Percentiles rank a stretch among this genome's conserved stretches.
Conservation (phyloP, 2,113 vertebrate species). For the Macrotis lagotis region DNA sequence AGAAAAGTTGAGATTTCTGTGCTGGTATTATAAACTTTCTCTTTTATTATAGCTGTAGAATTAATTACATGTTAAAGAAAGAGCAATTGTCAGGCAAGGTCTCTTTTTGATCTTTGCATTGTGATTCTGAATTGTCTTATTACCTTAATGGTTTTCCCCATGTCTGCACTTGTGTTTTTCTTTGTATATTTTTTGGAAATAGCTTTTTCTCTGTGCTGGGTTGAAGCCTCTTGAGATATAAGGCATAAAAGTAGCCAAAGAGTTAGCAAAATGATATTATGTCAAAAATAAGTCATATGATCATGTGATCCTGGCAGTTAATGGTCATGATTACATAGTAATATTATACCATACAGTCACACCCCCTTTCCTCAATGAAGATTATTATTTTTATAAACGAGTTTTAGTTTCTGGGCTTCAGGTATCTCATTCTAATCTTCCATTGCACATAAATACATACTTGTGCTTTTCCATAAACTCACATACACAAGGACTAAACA, state of each 20-base stretch:
- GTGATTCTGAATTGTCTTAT: not conserved
- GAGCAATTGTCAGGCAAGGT: not conserved
- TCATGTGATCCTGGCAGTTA: not conserved
- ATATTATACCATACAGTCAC: too few species aligned
- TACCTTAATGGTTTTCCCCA: not conserved
- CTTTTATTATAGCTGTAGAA: not conserved
- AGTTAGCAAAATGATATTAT: not conserved
- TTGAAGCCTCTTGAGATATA: not conserved
- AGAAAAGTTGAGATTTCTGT: not conserved
- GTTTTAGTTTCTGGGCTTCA: not conserved
- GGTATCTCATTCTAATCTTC: not conserved
- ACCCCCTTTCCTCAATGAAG: not conserved
- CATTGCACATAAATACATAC: not conserved
- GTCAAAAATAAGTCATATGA: not conserved
- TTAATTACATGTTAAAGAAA: not conserved
- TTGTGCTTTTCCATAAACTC: not conserved
- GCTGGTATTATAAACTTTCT: not conserved
- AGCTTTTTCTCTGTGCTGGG: not conserved
- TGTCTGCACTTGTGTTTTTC: not conserved
- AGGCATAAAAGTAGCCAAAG: not conserved
- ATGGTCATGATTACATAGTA: not conserved
- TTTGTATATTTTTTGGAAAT: not conserved
- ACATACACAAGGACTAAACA: not conserved
- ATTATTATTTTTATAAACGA: not conserved
- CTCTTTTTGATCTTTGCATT: too few species aligned